phyloP scores from a whole-genome alignment of 1,140 invertebrate genomes.

The Camponotus pennsylvanicus region DNA sequence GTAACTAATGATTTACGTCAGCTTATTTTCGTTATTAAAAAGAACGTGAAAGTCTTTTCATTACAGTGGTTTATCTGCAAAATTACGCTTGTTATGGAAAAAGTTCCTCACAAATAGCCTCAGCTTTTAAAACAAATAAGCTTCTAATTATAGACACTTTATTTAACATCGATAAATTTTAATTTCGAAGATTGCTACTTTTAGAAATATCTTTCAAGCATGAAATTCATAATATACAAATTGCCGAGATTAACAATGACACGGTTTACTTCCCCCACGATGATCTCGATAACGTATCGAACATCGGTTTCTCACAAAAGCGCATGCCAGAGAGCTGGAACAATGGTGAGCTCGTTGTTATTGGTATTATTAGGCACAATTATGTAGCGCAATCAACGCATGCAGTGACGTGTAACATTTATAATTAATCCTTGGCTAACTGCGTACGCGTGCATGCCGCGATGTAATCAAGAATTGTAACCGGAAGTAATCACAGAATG shows the following conservation, averaged over 20 bases:
- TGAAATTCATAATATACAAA: conserved; percentile 1
- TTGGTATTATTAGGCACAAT: conserved; percentile 51
- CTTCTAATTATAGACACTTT: conserved; percentile 2
- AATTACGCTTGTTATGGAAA: conserved; percentile 36
- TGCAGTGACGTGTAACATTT: conserved; percentile 61
- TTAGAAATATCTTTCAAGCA: background rate
- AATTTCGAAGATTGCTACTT: background rate
- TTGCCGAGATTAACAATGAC: conserved; percentile 1
- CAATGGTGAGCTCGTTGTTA: conserved; percentile 29
- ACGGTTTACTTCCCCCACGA: background rate
- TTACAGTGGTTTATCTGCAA: background rate
- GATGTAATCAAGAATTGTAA: conserved; percentile 50
- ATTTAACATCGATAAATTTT: background rate
- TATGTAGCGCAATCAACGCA: conserved; percentile 49
- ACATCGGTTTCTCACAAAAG: conserved; percentile 40
- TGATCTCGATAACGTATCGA: conserved; percentile 16
- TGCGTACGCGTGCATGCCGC: conserved; percentile 4
- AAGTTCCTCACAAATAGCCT: background rate
- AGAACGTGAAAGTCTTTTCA: conserved; percentile 37
- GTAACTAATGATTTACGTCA: conserved; percentile 54
- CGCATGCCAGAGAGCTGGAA: background rate
- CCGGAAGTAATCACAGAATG: conserved; percentile 44
- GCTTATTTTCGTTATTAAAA: conserved; percentile 25
- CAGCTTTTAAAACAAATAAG: conserved; percentile 3
- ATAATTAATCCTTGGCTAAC: conserved; percentile 60